Conservation (phyloP, 1,140 invertebrate species). For the Caenorhabditis latens region DNA sequence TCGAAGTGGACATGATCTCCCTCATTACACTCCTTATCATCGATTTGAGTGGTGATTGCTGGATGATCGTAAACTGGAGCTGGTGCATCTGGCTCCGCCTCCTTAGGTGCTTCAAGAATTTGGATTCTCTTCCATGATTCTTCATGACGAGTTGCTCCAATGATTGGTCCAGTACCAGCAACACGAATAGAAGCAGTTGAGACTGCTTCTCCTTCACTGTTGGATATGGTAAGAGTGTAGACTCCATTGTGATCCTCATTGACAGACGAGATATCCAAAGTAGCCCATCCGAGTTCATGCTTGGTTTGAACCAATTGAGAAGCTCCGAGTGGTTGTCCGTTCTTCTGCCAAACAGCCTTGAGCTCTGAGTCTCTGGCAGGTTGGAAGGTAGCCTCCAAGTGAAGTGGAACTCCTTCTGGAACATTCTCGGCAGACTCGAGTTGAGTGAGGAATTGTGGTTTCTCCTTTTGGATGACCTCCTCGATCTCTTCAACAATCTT, state of each 20-base stretch:
- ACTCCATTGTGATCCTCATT: constrained; percentile 76
- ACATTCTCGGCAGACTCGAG: constrained; percentile 72
- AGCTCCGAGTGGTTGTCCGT: constrained; percentile 70
- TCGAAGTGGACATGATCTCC: constrained; percentile 74
- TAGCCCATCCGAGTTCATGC: constrained; percentile 75
- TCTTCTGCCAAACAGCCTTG: constrained; percentile 84
- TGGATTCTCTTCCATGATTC: constrained; percentile 76
- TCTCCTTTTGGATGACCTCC: constrained; percentile 75
- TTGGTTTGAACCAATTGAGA: constrained; percentile 73
- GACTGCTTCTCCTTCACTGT: constrained; percentile 79
- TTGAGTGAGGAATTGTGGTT: constrained; percentile 76
- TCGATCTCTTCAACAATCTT: constrained; percentile 70
- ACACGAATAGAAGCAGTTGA: constrained; percentile 85
- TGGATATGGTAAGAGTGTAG: constrained; percentile 76
- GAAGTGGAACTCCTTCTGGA: constrained; percentile 88
- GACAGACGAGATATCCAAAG: constrained; percentile 72
- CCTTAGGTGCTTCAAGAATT: constrained; percentile 74
- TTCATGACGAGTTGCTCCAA: constrained; percentile 75
- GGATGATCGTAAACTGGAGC: constrained; percentile 73
- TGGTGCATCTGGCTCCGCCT: constrained; percentile 67
- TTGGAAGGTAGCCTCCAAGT: constrained; percentile 93
- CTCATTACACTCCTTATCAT: constrained; percentile 75
- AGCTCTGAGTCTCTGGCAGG: constrained; percentile 94
- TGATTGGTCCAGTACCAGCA: constrained; percentile 80
- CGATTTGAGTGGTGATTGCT: constrained; percentile 70